Evolutionary conservation across 2,888 invertebrate genomes (phyloP), one percentile per base, ranked within the genome.

Genomic region (Leucophenga montana): DNA sequence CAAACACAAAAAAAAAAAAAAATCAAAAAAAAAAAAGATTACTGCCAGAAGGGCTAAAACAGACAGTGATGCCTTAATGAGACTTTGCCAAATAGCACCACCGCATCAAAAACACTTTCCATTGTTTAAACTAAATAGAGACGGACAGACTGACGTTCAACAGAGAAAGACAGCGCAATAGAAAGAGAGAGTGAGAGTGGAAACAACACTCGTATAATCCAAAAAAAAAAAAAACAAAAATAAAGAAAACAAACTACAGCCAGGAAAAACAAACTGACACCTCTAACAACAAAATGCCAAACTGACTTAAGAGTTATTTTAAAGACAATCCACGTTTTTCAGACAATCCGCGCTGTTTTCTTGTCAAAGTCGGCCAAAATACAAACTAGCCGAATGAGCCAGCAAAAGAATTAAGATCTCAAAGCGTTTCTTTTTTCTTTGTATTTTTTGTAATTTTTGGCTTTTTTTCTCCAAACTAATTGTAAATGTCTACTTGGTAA

Each of bases 341-440:
- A 33, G 33, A 39, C 39, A 39, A 5, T 39, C 5, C 39, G 39
- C 39, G 39, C 39, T 39, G 9, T 39, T 39, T 18, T n/a, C 50
- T 50, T 50, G 50, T 50, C 50, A 50, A 50, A 50, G 50, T 50
- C 50, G 5, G 50, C 50, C 50, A 50, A 50, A 50, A 50, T 50
- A 50, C 50, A 50, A 50, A 50, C 50, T 6, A 50, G 50, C 16
- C 1, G 16, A 39, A 39, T 39, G 11, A 39, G 11, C 18, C 50
- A 50, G 6, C n/a, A 33, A n/a, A 59, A 74, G 78, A 82, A 82
- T 82, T 82, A 82, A 82, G 81, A 82, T 82, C 81, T 82, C 83
- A 79, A 76, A 78, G 77, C 77, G 78, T 82, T 2, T 2, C 27
- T 27, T 27, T 27, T 27, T 4, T 27, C 4, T 27, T 27, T 3